Percentiles rank a stretch among this genome's conserved stretches.
phyloP scores from a whole-genome alignment of 1,140 invertebrate species.

The Meloidogyne floridensis region DNA sequence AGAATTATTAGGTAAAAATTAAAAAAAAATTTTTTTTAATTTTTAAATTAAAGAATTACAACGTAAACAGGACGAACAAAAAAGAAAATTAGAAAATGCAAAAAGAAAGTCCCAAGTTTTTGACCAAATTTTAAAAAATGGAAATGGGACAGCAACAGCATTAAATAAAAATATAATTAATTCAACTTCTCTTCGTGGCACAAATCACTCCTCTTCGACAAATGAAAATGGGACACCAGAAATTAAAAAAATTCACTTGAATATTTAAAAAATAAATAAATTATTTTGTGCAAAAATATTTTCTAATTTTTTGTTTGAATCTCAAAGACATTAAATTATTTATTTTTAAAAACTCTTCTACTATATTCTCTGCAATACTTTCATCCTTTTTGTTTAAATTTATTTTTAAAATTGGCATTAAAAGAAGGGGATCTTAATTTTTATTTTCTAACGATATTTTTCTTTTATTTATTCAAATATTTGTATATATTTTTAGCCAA shows the following conservation, averaged over 20 bases:
- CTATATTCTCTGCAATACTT: no score
- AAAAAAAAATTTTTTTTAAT: background rate
- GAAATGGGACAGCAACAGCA: background rate
- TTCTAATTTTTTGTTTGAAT: background rate
- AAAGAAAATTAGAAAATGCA: slow-evolving; percentile 42
- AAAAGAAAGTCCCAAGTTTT: slow-evolving; percentile 55
- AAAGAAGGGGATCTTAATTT: no score
- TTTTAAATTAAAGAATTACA: slow-evolving; percentile 32
- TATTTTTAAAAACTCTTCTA: no score
- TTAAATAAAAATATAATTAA: background rate
- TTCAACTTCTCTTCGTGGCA: background rate
- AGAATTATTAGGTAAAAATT: slow-evolving; percentile 43
- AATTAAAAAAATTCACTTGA: slow-evolving; percentile 43
- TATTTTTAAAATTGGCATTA: no score
- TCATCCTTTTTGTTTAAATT: no score
- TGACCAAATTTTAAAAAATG: slow-evolving; percentile 45
- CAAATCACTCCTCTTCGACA: background rate
- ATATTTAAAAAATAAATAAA: slow-evolving; percentile 15
- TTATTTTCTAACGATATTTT: no score
- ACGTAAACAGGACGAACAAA: slow-evolving; percentile 49
- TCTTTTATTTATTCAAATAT: no score
- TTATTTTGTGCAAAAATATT: background rate
- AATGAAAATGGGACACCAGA: slow-evolving; percentile 30
- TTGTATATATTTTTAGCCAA: no score
- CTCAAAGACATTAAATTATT: no score